These are phyloP conservation scores for Anhinga rufa DNA, from an alignment of 2,113 vertebrate genomes.

Conservation along the genomic window DNA sequence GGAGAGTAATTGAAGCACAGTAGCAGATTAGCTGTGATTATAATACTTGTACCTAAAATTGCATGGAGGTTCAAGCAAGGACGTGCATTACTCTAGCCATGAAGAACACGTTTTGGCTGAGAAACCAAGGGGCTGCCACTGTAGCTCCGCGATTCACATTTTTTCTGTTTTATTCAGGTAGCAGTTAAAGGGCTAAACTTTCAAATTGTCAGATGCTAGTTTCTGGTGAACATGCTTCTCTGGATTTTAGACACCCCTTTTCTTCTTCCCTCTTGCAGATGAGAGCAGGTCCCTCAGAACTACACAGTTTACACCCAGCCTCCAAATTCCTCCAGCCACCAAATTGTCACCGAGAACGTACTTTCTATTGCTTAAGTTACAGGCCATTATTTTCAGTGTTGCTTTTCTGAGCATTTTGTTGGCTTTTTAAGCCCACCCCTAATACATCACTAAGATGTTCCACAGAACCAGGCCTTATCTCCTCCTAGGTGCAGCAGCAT, in stretches of 20 bases:
- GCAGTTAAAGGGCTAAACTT: background rate
- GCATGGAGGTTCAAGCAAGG: background rate
- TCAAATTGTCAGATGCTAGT: background rate
- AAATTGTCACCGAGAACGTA: background rate
- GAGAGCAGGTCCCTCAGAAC: background rate
- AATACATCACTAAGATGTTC: background rate
- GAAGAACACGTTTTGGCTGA: background rate
- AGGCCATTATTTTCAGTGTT: background rate
- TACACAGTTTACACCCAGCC: background rate
- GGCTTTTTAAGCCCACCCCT: background rate
- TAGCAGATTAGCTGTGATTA: background rate
- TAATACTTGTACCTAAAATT: background rate
- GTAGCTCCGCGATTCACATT: background rate
- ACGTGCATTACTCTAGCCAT: fast-evolving
- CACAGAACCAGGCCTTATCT: background rate
- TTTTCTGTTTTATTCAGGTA: background rate
- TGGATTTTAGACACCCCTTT: background rate
- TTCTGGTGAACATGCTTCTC: background rate
- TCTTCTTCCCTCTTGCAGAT: background rate
- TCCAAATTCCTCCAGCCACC: background rate
- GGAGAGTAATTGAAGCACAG: background rate
- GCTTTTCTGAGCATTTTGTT: background rate
- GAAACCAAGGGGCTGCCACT: background rate
- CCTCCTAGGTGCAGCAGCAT: background rate
- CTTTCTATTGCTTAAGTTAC: background rate